These are phyloP conservation scores for Sceloporus tristichus DNA, from an alignment of 2,113 vertebrate species.

Conservation along the genomic window DNA sequence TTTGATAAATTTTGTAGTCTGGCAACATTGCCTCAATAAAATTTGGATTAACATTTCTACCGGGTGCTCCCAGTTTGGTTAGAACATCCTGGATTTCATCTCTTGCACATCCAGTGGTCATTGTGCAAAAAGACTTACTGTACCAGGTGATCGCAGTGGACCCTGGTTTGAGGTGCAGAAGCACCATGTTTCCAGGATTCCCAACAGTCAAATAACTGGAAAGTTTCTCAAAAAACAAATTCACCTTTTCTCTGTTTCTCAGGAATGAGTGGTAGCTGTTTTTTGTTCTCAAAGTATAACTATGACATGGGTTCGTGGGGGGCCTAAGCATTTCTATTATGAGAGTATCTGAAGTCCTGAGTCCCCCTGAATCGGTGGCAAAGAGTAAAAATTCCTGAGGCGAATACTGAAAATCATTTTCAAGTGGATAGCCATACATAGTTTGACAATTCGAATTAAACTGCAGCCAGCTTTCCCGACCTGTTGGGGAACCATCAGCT, in stretches of 20 bases:
- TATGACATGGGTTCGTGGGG: conserved; percentile 46
- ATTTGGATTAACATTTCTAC: conserved; percentile 41
- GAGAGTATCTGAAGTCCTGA: conserved; percentile 54
- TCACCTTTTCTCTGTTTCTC: conserved; percentile 54
- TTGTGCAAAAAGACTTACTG: conserved; percentile 54
- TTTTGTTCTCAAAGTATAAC: conserved; percentile 60
- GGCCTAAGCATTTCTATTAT: conserved; percentile 58
- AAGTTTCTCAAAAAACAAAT: conserved; percentile 68
- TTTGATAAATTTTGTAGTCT: conserved; percentile 61
- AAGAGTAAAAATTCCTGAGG: conserved; percentile 66
- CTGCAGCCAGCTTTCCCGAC: conserved; percentile 65
- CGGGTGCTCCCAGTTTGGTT: conserved; percentile 41
- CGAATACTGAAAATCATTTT: conserved; percentile 68
- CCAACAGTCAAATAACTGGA: conserved; percentile 64
- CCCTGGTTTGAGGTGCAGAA: conserved; percentile 58
- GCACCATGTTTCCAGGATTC: conserved; percentile 18
- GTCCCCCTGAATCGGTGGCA: conserved; percentile 59
- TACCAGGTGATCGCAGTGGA: conserved; percentile 71
- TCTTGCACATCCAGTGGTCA: conserved; percentile 5
- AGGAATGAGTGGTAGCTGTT: conserved; percentile 71
- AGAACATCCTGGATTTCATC: conserved; percentile 50
- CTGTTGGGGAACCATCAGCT: conserved; percentile 31
- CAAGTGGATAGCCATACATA: conserved; percentile 62
- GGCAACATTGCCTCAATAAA: conserved; percentile 69
- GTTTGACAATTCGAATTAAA: conserved; percentile 54